Evolutionary conservation across 2,113 vertebrate genomes (phyloP).

Genomic region (Lanius ludovicianus): DNA sequence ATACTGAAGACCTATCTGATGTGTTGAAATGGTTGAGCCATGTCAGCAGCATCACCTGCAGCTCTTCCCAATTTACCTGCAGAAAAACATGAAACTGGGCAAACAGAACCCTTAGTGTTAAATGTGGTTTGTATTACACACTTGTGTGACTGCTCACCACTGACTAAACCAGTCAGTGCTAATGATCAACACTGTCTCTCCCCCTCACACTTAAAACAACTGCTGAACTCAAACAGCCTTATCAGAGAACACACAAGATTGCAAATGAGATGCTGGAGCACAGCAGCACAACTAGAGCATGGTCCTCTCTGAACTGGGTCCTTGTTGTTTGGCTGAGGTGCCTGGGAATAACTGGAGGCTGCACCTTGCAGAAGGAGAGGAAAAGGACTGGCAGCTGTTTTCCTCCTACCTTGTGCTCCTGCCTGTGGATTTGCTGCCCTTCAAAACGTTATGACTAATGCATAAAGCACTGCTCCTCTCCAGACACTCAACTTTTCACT

Average conservation of each 20-base stretch:
- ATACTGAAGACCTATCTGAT: background rate
- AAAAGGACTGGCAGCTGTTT: background rate
- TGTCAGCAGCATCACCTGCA: background rate
- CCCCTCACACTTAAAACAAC: background rate
- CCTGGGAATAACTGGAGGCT: background rate
- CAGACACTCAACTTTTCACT: slow-evolving; percentile 13
- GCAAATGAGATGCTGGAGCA: background rate
- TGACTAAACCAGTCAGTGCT: background rate
- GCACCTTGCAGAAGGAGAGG: background rate
- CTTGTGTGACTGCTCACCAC: background rate
- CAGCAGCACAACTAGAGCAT: accelerated
- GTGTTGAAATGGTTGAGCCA: background rate
- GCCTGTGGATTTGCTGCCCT: slow-evolving; percentile 15
- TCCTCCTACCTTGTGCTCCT: background rate
- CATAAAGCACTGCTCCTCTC: background rate
- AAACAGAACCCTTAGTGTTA: background rate
- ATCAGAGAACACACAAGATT: background rate
- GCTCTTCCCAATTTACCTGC: background rate
- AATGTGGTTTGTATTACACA: background rate
- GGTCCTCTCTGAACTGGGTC: background rate
- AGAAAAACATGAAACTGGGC: background rate
- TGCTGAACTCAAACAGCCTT: background rate
- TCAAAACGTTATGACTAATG: slow-evolving; percentile 30
- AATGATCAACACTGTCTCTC: background rate
- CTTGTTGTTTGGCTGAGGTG: background rate